Base-by-base conservation (phyloP, 2,797 vertebrate species). In the Catharus ustulatus region DNA sequence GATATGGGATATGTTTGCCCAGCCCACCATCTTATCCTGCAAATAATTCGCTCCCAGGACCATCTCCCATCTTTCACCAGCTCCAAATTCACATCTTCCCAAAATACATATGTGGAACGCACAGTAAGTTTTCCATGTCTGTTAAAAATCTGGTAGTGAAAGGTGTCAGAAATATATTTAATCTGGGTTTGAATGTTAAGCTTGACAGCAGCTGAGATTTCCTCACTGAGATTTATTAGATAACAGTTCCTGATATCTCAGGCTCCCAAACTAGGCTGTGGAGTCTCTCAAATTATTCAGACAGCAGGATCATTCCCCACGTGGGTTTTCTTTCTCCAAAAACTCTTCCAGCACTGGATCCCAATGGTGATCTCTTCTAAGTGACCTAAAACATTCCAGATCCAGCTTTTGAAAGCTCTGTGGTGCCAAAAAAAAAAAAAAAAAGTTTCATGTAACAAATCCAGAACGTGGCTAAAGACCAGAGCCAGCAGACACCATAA, bases 91-190 rank as follows among this genome's bases (percentile, higher is more conserved):
- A 69, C 51, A 84, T 82, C 29, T 92, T 52, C 89, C 72, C 48
- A 72, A 90, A 95, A 90, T 91, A 91, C 61, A 54, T 83, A 45
- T 34, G 77, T 76, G 75, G 93, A 90, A 34, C 0, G 24, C 54
- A 45, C 81, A 38, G 68, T 29, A 45, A 87, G 36, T 87, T 91
- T 84, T 67, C 64, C 54, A 15, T 40, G 61, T 63, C 82, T 94
- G 58, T 27, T 84, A 77, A 91, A 93, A 91, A 69, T 43, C 38
- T 48, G 61, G 55, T 57, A 73, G 43, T 16, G 75, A 83, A 89
- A 80, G 75, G 64, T 77, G 87, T 91, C 42, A 93, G 78, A 71
- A 94, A 64, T 84, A 45, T 34, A 57, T 93, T 93, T 89, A 84
- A 87, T 87, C 68, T 87, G 61, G 38, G 29, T 82, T 87, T 73